Evolutionary conservation across 1,140 invertebrate species (phyloP), one percentile per base, ranked within the genome.

Genomic region (Hermetia illucens): DNA sequence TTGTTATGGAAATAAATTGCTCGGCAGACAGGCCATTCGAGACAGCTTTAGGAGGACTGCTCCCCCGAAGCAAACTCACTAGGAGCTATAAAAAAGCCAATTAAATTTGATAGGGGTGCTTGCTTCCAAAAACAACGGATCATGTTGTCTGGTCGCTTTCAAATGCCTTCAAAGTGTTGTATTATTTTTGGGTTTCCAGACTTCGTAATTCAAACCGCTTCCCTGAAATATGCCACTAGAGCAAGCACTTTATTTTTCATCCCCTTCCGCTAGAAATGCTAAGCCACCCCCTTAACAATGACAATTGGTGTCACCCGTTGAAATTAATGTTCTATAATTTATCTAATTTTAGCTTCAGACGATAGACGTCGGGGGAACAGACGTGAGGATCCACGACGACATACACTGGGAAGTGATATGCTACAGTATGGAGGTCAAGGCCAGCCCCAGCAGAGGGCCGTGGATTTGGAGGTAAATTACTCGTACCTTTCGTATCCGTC

Each of bases 331-430:
- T 6, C 2, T 27, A 12, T 38, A 16, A 32, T 9, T 42, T 42
- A 27, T 38, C 21, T 5, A n/a, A 33, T 35, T 35, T 20, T 61
- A 45, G 52, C 54, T 46, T 55, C 52, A 34, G 62, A 65, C 38
- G 61, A 65, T 44, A 61, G 67, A 44, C 53, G 69, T 21, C 58
- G 68, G 15, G 58, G 54, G 53, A 64, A 66, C 34, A 53, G 71
- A 34, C 55, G 74, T 44, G 75, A 79, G 60, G 77, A 80, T 57
- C 75, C 75, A 17, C 62, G 76, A 9, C 65, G 76, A 19, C 77
- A 80, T 50, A 79, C 77, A 27, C 64, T 80, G 36, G 71, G 74
- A 24, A 72, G 74, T 19, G 72, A 74, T 46, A 73, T 77, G 49
- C 66, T 77, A 21, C 69, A 72, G 42, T 74, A 76, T 48, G 65